These are phyloP conservation scores for Terrapene triunguis DNA, from an alignment of 2,113 vertebrate species.

Conservation along the genomic window DNA sequence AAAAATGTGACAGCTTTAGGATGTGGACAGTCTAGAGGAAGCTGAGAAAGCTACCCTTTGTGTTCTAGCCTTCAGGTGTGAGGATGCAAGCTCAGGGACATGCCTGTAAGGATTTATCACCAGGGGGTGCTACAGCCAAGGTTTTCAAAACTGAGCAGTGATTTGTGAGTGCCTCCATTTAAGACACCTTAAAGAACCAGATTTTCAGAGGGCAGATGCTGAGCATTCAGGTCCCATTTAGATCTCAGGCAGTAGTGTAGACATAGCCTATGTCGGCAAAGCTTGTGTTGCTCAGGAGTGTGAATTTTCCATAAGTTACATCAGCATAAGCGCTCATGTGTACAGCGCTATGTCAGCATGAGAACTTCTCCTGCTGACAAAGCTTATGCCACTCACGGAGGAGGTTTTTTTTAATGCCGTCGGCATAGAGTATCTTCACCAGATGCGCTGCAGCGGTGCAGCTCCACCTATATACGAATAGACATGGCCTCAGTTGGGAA, in stretches of 20 bases:
- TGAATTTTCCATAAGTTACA: too few species aligned
- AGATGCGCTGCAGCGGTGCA: too few species aligned
- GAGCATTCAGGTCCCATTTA: fast-evolving
- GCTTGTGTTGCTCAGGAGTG: too few species aligned
- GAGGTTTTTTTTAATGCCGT: too few species aligned
- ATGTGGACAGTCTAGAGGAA: not conserved
- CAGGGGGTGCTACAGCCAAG: not conserved
- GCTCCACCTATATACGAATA: too few species aligned
- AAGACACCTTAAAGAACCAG: not conserved
- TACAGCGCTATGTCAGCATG: too few species aligned
- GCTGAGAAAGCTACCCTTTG: not conserved
- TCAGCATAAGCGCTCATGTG: too few species aligned
- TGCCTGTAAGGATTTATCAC: fast-evolving
- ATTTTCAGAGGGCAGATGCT: not conserved
- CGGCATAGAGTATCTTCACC: too few species aligned
- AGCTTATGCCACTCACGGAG: too few species aligned
- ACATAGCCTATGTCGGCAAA: too few species aligned
- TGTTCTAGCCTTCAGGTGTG: not conserved
- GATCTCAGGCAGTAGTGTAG: not conserved
- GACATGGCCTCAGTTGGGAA: too few species aligned
- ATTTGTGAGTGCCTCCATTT: not conserved
- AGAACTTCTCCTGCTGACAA: too few species aligned
- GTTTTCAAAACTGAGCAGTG: not conserved
- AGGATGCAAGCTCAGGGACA: not conserved
- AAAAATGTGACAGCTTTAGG: not conserved